These are phyloP conservation scores for Aradophagus sp. DNA, from an alignment of 1,140 invertebrate species.

Conservation along the genomic window DNA sequence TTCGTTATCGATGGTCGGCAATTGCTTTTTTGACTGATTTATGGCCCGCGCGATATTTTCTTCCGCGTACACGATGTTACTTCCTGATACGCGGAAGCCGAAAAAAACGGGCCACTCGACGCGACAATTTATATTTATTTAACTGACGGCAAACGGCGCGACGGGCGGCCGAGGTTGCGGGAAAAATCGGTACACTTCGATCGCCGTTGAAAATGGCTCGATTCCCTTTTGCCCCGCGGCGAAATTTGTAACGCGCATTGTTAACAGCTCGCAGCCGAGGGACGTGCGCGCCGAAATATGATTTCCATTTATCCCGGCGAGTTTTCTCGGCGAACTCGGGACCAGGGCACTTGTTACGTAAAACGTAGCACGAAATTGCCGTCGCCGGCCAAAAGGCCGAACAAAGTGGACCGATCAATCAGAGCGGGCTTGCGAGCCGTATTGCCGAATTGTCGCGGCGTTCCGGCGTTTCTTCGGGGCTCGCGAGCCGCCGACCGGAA, in stretches of 20 bases:
- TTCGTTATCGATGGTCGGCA: too few relatives aligned
- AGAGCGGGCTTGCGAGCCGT: too few relatives aligned
- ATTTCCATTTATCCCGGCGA: conserved; percentile 22
- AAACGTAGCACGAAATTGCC: conserved; percentile 18
- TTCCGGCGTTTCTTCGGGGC: too few relatives aligned
- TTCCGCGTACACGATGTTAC: conserved; percentile 16
- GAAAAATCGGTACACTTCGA: too few relatives aligned
- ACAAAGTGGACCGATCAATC: conserved; percentile 41
- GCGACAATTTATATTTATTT: conserved; percentile 8
- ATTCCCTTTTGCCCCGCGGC: too few relatives aligned
- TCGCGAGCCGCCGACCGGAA: background rate
- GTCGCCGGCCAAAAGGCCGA: conserved; percentile 19
- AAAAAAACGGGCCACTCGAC: background rate
- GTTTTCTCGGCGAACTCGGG: conserved; percentile 6
- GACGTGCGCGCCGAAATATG: too few relatives aligned
- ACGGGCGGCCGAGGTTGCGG: too few relatives aligned
- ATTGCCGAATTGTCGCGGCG: too few relatives aligned
- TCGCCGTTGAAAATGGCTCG: too few relatives aligned
- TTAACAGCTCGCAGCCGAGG: too few relatives aligned
- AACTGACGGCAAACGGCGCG: background rate
- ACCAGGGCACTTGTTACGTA: conserved; percentile 21
- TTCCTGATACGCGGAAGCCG: conserved; percentile 14
- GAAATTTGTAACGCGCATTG: too few relatives aligned
- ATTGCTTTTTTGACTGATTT: conserved; percentile 26
- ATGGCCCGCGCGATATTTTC: conserved; percentile 12